Conservation (phyloP, 2,797 vertebrate species). For the Tokudaia tokunoshimensis region DNA sequence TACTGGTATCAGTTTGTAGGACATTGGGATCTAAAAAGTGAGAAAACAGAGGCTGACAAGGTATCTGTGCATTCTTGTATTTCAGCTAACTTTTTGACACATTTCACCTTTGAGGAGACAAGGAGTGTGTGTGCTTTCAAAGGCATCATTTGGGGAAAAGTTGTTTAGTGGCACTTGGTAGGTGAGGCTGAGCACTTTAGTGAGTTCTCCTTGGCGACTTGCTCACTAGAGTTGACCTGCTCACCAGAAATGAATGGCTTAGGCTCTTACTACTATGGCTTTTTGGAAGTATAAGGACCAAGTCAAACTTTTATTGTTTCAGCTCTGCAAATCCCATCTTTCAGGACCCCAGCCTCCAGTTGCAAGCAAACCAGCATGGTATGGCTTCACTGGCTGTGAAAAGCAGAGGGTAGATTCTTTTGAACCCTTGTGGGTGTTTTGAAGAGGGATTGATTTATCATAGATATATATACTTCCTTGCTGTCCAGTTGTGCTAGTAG, state of each 20-base stretch:
- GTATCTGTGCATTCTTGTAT: conserved; percentile 51
- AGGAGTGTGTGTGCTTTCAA: conserved; percentile 72
- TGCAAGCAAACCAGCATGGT: neutral
- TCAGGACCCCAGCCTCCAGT: neutral
- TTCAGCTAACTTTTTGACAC: conserved; percentile 68
- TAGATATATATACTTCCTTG: conserved; percentile 14
- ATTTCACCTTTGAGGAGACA: conserved; percentile 44
- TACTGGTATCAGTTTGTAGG: conserved; percentile 76
- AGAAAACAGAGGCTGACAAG: conserved; percentile 64
- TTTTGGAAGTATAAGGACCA: conserved; percentile 24
- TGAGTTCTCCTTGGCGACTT: conserved; percentile 41
- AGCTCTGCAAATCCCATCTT: conserved; percentile 14
- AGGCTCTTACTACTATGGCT: conserved; percentile 25
- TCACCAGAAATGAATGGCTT: neutral
- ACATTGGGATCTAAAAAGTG: conserved; percentile 68
- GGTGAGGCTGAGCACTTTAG: conserved; percentile 18
- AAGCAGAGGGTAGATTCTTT: conserved; percentile 34
- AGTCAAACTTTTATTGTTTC: conserved; percentile 46
- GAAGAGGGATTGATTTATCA: conserved; percentile 54
- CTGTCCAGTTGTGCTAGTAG: neutral
- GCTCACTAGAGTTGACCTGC: neutral
- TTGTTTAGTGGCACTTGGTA: conserved; percentile 59
- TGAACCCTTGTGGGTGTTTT: conserved; percentile 33
- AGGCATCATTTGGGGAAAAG: conserved; percentile 69
- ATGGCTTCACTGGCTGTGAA: neutral